These are phyloP conservation scores for Mola mola DNA, from an alignment of 2,113 vertebrate species.

Conservation along the genomic window DNA sequence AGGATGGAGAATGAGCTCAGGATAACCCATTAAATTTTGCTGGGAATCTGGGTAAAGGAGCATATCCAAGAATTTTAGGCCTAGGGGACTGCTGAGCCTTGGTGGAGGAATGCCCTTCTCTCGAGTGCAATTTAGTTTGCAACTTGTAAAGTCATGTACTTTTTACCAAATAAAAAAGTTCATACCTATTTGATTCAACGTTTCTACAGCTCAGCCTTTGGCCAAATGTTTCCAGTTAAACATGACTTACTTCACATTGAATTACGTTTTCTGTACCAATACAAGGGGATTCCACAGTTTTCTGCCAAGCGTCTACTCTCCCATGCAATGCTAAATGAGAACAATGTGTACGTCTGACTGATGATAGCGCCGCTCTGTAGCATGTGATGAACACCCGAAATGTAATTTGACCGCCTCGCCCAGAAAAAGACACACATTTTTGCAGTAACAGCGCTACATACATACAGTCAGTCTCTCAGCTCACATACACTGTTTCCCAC, in stretches of 20 bases:
- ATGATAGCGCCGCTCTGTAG: conserved; percentile 37
- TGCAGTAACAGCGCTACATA: no score
- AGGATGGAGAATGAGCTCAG: no score
- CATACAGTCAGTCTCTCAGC: conserved; percentile 9
- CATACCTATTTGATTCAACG: conserved; percentile 1
- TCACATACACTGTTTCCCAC: conserved; percentile 17
- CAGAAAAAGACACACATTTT: conserved; percentile 14
- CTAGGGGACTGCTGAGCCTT: no score
- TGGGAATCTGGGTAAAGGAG: no score
- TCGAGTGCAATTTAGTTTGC: no score
- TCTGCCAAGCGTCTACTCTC: conserved; percentile 63
- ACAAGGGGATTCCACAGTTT: conserved; percentile 38
- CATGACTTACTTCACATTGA: conserved; percentile 44
- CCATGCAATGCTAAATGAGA: conserved; percentile 64
- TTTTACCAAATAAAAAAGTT: no score
- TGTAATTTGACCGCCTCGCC: conserved; percentile 31
- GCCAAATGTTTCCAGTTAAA: conserved; percentile 62
- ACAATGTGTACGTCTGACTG: conserved; percentile 70
- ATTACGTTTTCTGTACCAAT: conserved; percentile 45
- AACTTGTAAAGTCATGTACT: no score
- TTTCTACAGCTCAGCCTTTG: background rate
- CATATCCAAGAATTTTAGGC: no score
- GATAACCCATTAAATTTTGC: no score
- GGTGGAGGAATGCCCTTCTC: no score
- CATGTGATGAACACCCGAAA: conserved; percentile 45